A percentile compares a stretch with the other conserved stretches of the same genome.
Conservation (phyloP, 2,113 vertebrate genomes). For the Arothron firmamentum region DNA sequence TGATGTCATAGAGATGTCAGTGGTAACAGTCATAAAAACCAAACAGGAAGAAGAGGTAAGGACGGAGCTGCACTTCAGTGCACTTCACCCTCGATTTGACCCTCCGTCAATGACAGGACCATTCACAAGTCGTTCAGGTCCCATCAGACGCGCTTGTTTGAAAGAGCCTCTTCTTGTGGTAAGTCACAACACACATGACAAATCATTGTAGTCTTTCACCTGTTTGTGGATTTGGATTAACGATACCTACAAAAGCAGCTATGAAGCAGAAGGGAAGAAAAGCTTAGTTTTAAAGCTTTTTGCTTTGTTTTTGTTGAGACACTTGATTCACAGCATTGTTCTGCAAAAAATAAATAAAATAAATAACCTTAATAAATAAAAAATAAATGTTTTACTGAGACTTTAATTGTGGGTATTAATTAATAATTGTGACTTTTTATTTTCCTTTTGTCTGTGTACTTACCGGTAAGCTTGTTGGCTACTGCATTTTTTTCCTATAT, state of each 20-base stretch:
- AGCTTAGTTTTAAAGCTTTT: too few species aligned
- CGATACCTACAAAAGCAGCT: neutral
- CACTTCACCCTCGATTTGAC: neutral
- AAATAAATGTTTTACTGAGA: too few species aligned
- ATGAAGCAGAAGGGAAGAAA: too few species aligned
- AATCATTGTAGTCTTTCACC: neutral
- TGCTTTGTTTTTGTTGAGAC: too few species aligned
- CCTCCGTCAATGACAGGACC: neutral
- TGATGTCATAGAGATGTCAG: neutral
- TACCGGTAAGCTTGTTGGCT: too few species aligned
- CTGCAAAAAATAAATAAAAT: too few species aligned
- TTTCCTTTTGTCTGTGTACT: too few species aligned
- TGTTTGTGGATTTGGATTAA: neutral
- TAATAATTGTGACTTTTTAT: too few species aligned
- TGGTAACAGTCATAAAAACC: neutral
- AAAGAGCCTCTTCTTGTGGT: neutral
- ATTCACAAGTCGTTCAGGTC: neutral
- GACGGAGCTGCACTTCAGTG: neutral
- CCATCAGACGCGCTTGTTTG: neutral
- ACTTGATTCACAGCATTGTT: too few species aligned
- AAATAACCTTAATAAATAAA: too few species aligned
- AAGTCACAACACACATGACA: neutral
- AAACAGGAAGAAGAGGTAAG: neutral
- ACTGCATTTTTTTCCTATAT: too few species aligned
- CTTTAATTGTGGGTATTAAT: too few species aligned